A percentile compares a stretch with the other conserved stretches of the same genome.
These are phyloP conservation scores for Telmatochromis bifrenatus DNA, from an alignment of 2,113 vertebrate species.

Conservation along the genomic window DNA sequence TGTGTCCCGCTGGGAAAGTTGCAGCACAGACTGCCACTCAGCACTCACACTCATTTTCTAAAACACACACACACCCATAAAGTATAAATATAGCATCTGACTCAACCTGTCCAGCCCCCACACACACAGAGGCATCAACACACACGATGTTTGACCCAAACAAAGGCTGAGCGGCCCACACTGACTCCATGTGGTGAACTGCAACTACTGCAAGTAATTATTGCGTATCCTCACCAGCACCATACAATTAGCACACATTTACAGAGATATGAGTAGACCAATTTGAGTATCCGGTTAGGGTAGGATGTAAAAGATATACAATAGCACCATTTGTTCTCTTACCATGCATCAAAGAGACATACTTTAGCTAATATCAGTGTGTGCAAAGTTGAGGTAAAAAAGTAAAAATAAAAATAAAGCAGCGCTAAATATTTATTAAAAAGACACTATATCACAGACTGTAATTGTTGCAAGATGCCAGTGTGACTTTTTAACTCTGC, in stretches of 20 bases:
- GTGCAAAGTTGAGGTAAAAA: background rate
- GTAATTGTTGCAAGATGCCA: background rate
- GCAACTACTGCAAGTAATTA: background rate
- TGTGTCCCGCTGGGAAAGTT: conserved; percentile 40
- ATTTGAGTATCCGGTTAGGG: background rate
- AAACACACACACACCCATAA: background rate
- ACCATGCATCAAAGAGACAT: too few species aligned
- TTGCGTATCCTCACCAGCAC: background rate
- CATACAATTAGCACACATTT: background rate
- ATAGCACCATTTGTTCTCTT: background rate
- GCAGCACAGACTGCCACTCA: conserved; percentile 23
- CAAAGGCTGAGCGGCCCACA: background rate
- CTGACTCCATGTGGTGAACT: conserved; percentile 50
- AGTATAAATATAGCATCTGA: conserved; percentile 49
- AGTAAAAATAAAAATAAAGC: background rate
- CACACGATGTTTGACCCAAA: background rate
- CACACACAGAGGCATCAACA: conserved; percentile 17
- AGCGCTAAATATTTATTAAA: background rate
- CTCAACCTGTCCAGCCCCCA: conserved; percentile 21
- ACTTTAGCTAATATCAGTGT: background rate
- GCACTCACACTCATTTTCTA: background rate
- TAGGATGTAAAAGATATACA: background rate
- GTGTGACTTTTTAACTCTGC: background rate
- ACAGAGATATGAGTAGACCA: background rate
- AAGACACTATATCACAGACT: background rate